Base-by-base conservation (phyloP, 2,797 vertebrate genomes). In the Sarcoramphus papa region DNA sequence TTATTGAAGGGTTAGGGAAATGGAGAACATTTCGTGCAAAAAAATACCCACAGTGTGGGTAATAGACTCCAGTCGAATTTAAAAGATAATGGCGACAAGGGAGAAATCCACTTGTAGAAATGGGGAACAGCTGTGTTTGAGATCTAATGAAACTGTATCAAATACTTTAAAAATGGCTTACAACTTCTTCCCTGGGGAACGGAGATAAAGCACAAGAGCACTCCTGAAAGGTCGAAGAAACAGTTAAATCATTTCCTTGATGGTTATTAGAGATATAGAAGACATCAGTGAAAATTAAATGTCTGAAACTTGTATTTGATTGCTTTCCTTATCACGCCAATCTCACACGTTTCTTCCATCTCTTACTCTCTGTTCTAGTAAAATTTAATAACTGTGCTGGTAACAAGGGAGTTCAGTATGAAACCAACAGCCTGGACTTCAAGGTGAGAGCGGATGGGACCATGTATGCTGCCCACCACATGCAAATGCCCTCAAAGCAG, bases 331-430 rank as follows among this genome's bases (percentile, higher is more conserved):
- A 95, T 93, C 69, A 47, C 22, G 24, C 83, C 90, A 65, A 87
- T 88, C 91, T 97, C 97, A 94, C 86, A 83, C 47, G 5, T 82
- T 92, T 88, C 83, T 88, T 88, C 84, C 78, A 37, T 96, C 95
- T 89, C 86, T 70, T 93, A 64, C 73, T 78, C 95, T 95, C 93
- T 92, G 97, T 98, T 97, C 67, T 97, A 99, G 99, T 99, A 89
- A 98, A 98, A 97, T 99, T 99, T 96, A 98, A 98, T 74, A 98
- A 99, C 98, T 99, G 99, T 97, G 92, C 97, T 28, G 98, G 98
- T 84, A 98, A 98, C 56, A 96, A 98, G 70, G 98, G 97, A 14
- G 97, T 98, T 70, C 98, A 88, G 18, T 98, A 99, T 48, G 98
- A 98, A 95, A 99, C 98, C 98, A 98, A 97, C 91, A 98, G 99